Percentiles rank a stretch among this genome's conserved stretches.
phyloP scores from a whole-genome alignment of 2,113 vertebrate species.

The Sardina pilchardus region DNA sequence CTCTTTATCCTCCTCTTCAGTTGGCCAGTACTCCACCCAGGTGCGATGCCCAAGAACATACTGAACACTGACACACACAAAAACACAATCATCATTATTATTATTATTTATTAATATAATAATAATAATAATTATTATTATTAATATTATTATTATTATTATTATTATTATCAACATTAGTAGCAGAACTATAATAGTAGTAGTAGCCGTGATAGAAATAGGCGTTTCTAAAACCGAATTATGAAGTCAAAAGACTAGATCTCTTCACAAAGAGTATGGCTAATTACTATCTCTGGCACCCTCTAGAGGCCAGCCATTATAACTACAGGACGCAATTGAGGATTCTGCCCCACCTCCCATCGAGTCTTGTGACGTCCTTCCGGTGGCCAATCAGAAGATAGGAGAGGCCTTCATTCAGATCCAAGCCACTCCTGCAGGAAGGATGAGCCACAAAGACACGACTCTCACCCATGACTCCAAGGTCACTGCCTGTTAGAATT shows the following conservation, averaged over 20 bases:
- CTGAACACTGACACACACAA: not conserved
- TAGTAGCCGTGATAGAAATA: too few relatives aligned
- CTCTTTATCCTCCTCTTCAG: not conserved
- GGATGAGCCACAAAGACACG: not conserved
- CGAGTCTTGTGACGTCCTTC: not conserved
- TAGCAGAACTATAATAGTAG: not conserved
- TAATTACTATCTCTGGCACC: not conserved
- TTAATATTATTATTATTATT: not conserved
- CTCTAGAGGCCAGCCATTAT: not conserved
- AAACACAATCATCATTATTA: not conserved
- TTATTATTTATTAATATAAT: too few relatives aligned
- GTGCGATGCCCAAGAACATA: not conserved
- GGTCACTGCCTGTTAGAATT: not conserved
- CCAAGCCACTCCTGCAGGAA: not conserved
- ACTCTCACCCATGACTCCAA: not conserved
- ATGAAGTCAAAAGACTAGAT: too few relatives aligned
- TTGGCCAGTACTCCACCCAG: not conserved
- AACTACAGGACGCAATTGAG: not conserved
- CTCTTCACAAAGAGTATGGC: not conserved
- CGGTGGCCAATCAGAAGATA: constrained; percentile 8
- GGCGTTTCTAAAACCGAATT: too few relatives aligned
- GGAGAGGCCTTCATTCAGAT: not conserved
- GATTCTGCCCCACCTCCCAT: not conserved
- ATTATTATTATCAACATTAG: not conserved
- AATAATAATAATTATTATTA: not conserved